phyloP scores from a whole-genome alignment of 2,113 vertebrate genomes.

The Carollia perspicillata region DNA sequence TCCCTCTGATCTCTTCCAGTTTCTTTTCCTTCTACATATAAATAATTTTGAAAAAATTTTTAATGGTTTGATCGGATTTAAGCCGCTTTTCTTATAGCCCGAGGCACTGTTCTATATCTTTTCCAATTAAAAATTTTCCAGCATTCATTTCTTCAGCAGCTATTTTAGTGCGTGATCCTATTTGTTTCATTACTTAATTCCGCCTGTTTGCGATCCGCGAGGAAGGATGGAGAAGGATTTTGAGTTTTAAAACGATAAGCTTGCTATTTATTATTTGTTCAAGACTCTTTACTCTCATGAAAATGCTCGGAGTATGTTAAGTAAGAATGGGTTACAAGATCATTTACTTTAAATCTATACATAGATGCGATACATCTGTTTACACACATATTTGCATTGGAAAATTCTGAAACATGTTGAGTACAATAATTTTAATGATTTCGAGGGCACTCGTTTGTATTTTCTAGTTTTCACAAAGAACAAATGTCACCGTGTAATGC shows the following conservation, averaged over 20 bases:
- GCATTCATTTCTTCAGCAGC: conserved; percentile 32
- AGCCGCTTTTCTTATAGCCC: conserved; percentile 55
- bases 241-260: conserved; percentile 9
- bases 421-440: neutral
- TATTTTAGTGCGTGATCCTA: conserved; percentile 56
- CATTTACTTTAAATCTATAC: neutral
- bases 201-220: neutral
- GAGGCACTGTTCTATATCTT: conserved; percentile 68
- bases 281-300: neutral
- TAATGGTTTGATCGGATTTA: conserved; percentile 61
- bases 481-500: neutral
- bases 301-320: neutral
- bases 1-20: conserved; percentile 43
- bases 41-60: conserved; percentile 66
- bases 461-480: neutral
- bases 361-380: neutral
- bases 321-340: neutral
- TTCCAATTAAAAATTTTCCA: conserved; percentile 67
- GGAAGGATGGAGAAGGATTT: neutral
- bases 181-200: conserved; percentile 55
- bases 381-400: neutral
- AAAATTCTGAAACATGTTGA: neutral
- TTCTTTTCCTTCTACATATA: conserved; percentile 48
- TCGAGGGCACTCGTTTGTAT: neutral
- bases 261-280: neutral